Evolutionary conservation across 1,140 invertebrate species (phyloP).

Genomic region (Pteromalus puparum): DNA sequence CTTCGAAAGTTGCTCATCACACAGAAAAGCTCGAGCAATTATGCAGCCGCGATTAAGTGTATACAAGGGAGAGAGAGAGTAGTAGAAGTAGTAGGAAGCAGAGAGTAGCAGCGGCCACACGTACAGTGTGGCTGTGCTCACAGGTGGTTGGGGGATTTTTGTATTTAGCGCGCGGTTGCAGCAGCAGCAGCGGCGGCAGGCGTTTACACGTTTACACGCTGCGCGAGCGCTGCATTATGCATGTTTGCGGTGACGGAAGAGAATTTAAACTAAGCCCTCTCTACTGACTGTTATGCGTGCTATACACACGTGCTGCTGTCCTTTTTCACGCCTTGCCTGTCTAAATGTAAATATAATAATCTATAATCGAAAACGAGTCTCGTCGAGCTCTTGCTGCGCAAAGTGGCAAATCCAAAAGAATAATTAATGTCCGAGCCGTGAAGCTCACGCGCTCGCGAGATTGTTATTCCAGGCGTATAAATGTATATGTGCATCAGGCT

Average conservation of each 20-base stretch:
- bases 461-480: neutral
- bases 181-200: conserved; percentile 54
- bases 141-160: conserved; percentile 76
- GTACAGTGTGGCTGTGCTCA: conserved; percentile 61
- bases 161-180: conserved; percentile 68
- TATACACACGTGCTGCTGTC: neutral
- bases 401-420: conserved; percentile 22
- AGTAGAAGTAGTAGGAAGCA: neutral
- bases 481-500: neutral
- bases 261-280: conserved; percentile 71
- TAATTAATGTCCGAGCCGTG: neutral
- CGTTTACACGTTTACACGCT: conserved; percentile 73
- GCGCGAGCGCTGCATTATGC: conserved; percentile 73
- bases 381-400: too few relatives aligned
- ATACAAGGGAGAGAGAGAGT: conserved; percentile 49
- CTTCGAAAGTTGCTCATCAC: neutral
- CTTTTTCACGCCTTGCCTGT: neutral
- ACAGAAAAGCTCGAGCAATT: conserved; percentile 75
- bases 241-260: conserved; percentile 75
- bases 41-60: conserved; percentile 74
- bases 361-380: neutral
- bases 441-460: too few relatives aligned
- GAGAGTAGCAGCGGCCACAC: too few relatives aligned
- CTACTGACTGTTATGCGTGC: neutral
- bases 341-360: conserved; percentile 6